Percentiles rank a stretch among this genome's conserved stretches.
These are phyloP conservation scores for Sebastes diploproa DNA, from an alignment of 2,797 vertebrate species.

Conservation along the genomic window DNA sequence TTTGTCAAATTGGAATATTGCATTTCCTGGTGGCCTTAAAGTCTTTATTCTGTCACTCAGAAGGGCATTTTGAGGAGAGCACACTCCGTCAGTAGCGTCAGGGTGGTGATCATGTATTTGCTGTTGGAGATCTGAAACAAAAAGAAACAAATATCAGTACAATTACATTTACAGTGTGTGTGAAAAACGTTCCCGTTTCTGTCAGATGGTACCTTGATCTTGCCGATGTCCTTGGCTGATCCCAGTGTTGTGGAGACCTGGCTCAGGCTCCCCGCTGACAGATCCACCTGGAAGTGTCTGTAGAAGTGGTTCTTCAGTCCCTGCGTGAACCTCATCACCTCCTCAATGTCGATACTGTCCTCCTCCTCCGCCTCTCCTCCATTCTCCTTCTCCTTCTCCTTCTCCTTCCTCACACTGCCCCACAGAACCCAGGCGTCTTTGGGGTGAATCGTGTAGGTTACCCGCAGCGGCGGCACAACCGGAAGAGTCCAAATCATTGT, in stretches of 20 bases:
- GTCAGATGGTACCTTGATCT: slow-evolving; percentile 86
- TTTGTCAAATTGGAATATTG: background rate
- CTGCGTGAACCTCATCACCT: slow-evolving; percentile 87
- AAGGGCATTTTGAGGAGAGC: slow-evolving; percentile 83
- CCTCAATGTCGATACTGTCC: slow-evolving; percentile 84
- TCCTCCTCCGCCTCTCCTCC: background rate
- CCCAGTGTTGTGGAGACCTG: slow-evolving; percentile 90
- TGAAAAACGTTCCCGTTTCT: no score
- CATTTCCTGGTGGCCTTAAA: background rate
- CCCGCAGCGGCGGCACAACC: slow-evolving; percentile 79
- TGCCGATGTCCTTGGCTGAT: slow-evolving; percentile 86
- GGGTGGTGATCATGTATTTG: slow-evolving; percentile 84
- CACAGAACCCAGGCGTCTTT: slow-evolving; percentile 91
- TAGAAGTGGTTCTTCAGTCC: slow-evolving; percentile 90
- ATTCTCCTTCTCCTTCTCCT: slow-evolving; percentile 8
- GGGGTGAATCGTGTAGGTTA: slow-evolving; percentile 86
- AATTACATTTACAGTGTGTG: background rate
- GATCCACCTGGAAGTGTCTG: slow-evolving; percentile 91
- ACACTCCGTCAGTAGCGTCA: slow-evolving; percentile 92
- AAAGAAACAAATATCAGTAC: slow-evolving; percentile 5
- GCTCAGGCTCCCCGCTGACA: slow-evolving; percentile 87
- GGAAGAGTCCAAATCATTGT: slow-evolving; percentile 90
- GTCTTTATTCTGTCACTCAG: slow-evolving; percentile 35
- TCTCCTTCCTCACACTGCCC: slow-evolving; percentile 83
- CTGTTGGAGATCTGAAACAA: slow-evolving; percentile 87